Base-by-base conservation (phyloP, 1,140 invertebrate species). In the Macrobrachium rosenbergii region DNA sequence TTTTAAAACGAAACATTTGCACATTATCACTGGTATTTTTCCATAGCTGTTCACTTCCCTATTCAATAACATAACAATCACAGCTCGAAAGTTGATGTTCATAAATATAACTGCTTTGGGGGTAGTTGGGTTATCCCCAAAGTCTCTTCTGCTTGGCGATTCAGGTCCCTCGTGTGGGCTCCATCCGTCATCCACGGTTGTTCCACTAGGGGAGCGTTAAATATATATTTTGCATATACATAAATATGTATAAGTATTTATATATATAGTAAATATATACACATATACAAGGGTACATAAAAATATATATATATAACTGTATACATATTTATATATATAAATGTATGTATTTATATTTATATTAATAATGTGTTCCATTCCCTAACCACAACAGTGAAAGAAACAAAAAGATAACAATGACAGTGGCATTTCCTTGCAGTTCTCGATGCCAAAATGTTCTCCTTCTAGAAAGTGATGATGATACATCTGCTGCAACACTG, bases 311-410 rank as follows among this genome's bases (percentile, higher is more conserved):
- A 52, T 52, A 52, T 52, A 52, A 52, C 12, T 52, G 8, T 52
- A 52, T 52, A 52, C 52, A 52, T 8, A 52, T 52, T 87, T 87
- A 87, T 81, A 80, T 86, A 86, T 86, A 80, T 80, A 80, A 78
- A 85, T 78, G 23, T 78, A 78, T 78, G 17, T 78, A 78, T 80
- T 60, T 80, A 60, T 63, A 80, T 80, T 60, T 80, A 80, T 80
- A 60, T 63, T 60, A 60, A 80, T 52, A 80, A 52, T 86, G 83
- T 86, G 83, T 86, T 86, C 83, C 83, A 78, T 86, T 86, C 83
- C 83, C 83, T 86, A 86, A 86, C 83, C 83, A 86, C 83, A 86
- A 86, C 83, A 86, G 83, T 86, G 83, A 86, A 86, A 82, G 72
- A 86, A 86, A 86, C 67, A 86, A 86, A 86, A 86, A 43, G 64